Evolutionary conservation across 2,888 invertebrate genomes (phyloP), one percentile per base, ranked within the genome.

Genomic region (Chironomus riparius): DNA sequence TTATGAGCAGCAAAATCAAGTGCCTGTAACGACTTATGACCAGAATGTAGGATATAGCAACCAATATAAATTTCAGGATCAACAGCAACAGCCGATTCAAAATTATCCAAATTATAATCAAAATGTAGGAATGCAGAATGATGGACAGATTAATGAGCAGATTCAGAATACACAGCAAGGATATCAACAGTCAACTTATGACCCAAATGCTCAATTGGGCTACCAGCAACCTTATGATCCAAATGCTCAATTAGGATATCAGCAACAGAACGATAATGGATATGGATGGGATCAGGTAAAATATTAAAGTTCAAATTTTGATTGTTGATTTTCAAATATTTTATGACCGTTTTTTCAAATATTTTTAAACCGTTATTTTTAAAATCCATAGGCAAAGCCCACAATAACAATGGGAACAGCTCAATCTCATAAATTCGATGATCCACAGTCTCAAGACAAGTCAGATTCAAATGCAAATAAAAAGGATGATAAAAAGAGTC

Each of bases 351-450:
- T 28, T 6, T 28, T 28, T 28, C 28, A 38, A 38, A 38, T 38
- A 38, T 10, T 10, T 38, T 10, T 38, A 10, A 10, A 38, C 38
- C 38, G 38, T 38, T 38, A 38, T 28, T 4, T 28, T 28, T 28
- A 10, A 38, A 38, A 10, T 38, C n/a, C 65, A 28, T 56, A 76
- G 56, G 81, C 81, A 74, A 82, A 82, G 77, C 87, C 87, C 62
- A 86, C 86, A 79, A 88, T 88, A 79, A 86, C 88, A 76, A 85
- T 88, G 86, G 88, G 88, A 76, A 87, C 87, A 81, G 85, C 84
- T 24, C 80, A 81, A 79, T 80, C 80, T 80, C 82, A 82, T 81
- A 80, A 83, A 78, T 62, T 38, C 3, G 62, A 73, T 12, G 72
- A 56, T 70, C 47, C 65, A 22, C 7, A 7, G 15, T n/a, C 22